These are phyloP conservation scores for Alviniconcha marisindica DNA, from an alignment of 1,140 invertebrate species.

Conservation along the genomic window DNA sequence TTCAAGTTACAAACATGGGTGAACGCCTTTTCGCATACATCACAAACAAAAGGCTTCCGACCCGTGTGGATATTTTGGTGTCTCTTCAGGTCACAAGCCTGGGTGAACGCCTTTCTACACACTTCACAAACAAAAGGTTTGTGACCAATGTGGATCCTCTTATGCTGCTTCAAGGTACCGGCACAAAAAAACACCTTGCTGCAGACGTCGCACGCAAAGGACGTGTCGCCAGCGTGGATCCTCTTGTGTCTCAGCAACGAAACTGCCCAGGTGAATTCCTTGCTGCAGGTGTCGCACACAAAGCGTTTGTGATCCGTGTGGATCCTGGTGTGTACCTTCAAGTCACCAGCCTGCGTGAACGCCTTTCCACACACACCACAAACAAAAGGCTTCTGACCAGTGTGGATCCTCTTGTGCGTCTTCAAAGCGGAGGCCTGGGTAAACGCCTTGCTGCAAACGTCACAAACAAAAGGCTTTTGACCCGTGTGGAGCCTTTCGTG, in stretches of 20 bases:
- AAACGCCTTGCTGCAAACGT: conserved; percentile 45
- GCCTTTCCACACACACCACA: background rate
- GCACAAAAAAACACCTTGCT: too few species aligned
- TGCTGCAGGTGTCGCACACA: too few species aligned
- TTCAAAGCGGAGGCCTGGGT: conserved; percentile 27
- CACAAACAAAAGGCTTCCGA: conserved; percentile 24
- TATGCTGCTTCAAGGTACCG: too few species aligned
- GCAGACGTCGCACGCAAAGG: too few species aligned
- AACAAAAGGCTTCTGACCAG: background rate
- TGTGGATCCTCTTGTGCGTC: conserved; percentile 14
- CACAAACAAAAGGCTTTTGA: conserved; percentile 54
- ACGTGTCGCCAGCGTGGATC: too few species aligned
- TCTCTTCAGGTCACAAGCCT: background rate
- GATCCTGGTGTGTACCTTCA: background rate
- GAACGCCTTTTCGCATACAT: conserved; percentile 92
- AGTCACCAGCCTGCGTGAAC: background rate
- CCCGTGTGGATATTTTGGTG: background rate
- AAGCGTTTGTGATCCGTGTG: background rate
- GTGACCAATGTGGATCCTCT: too few species aligned
- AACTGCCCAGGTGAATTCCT: too few species aligned
- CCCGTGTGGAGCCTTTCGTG: conserved; percentile 92
- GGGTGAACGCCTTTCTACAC: background rate
- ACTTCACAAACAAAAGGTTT: background rate
- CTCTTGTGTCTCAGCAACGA: too few species aligned
- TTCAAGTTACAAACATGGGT: conserved; percentile 90